Base-by-base conservation (phyloP, 2,888 invertebrate genomes). In the Rosalia funebris region DNA sequence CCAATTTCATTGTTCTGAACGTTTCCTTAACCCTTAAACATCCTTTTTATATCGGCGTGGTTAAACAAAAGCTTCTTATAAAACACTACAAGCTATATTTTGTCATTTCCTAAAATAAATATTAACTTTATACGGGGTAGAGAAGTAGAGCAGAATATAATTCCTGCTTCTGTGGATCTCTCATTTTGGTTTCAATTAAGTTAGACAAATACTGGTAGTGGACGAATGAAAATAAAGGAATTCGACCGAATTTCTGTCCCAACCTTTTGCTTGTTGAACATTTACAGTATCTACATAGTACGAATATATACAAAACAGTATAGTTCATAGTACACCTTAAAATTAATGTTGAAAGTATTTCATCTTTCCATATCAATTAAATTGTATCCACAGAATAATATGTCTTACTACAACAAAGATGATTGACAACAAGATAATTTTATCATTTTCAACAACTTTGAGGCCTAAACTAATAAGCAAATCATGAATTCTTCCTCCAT, bases 41-140 rank as follows among this genome's bases (percentile, higher is more conserved):
- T 39, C 41, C 39, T 50, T 41, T 50, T 50, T 25, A 20, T 39
- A 39, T 15, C 16, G 39, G 10, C 60, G 16, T 63, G 20, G 60
- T 54, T 55, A 42, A 63, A 63, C 60, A 63, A 57, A 63, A 60
- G 53, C 60, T 56, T 55, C 60, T 60, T 57, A 47, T 55, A 47
- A 60, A 57, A 34, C 55, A 50, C 58, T 48, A 41, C 32, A 12
- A 45, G 63, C 63, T 44, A 42, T 57, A 67, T 70, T 72, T 70
- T 68, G 68, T 71, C 72, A 69, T 71, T 71, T 66, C 63, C 64
- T 64, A 68, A 68, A 63, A 70, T 71, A 71, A 73, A 73, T 73
- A 71, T 71, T 71, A 65, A 68, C 68, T 71, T 65, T 69, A 62
- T 66, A 45, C 58, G 56, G 55, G 58, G 45, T 50, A 57, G 59